Percentiles rank a stretch among this genome's conserved stretches.
These are phyloP conservation scores for Strigamia crassipes DNA, from an alignment of 2,888 invertebrate genomes.

Conservation along the genomic window DNA sequence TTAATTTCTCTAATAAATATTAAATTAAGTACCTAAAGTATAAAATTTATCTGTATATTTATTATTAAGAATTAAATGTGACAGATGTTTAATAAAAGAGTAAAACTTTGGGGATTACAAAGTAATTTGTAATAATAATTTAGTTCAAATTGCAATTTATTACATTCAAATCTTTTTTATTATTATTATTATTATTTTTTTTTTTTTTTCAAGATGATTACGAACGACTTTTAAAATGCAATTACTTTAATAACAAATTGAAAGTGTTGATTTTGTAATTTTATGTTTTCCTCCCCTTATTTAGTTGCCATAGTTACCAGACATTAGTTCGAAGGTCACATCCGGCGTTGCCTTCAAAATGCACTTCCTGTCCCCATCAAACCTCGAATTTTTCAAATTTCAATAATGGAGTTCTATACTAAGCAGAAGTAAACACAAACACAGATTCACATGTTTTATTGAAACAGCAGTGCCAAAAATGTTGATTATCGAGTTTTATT, in stretches of 20 bases:
- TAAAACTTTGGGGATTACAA: too few species aligned
- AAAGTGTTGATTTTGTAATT: background rate
- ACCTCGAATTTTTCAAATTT: background rate
- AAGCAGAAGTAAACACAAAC: background rate
- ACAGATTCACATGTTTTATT: background rate
- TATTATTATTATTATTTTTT: background rate
- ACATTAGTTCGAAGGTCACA: slow-evolving; percentile 24
- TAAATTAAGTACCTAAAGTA: background rate
- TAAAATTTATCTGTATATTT: background rate
- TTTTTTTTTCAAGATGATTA: background rate
- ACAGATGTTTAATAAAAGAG: background rate
- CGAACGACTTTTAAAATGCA: background rate
- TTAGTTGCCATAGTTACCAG: slow-evolving; percentile 11
- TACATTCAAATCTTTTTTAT: background rate
- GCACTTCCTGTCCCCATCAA: slow-evolving; percentile 16
- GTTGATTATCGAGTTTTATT: too few species aligned
- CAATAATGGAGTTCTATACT: too few species aligned
- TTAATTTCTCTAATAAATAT: background rate
- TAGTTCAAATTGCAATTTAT: too few species aligned
- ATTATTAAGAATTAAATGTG: background rate
- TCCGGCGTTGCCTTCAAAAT: slow-evolving; percentile 14
- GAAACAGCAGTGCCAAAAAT: background rate
- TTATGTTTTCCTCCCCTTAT: background rate
- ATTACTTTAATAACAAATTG: background rate
- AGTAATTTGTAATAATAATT: too few species aligned